These are phyloP conservation scores for Halotydeus destructor DNA, from an alignment of 1,140 invertebrate genomes.

Conservation along the genomic window DNA sequence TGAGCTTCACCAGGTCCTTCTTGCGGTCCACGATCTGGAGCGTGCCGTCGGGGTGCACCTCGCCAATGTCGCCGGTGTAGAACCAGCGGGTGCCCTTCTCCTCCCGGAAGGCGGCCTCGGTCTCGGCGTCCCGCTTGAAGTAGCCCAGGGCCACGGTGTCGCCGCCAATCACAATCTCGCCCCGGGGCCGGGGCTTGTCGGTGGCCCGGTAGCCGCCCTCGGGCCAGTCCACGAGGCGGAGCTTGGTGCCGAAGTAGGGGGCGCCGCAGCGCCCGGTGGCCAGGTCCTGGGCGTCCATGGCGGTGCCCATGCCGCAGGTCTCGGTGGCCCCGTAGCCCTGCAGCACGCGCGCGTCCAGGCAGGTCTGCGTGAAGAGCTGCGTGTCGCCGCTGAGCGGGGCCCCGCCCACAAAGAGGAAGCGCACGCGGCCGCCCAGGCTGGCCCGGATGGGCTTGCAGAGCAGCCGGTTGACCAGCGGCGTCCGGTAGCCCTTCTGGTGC, in stretches of 20 bases:
- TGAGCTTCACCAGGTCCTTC: conserved; percentile 76
- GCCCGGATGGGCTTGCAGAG: conserved; percentile 38
- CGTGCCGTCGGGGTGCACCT: conserved; percentile 30
- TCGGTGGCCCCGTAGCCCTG: conserved; percentile 90
- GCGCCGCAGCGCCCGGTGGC: conserved; percentile 49
- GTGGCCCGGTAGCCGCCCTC: conserved; percentile 37
- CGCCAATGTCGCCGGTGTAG: conserved; percentile 34
- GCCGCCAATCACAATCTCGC: conserved; percentile 34
- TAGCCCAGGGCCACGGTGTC: conserved; percentile 32
- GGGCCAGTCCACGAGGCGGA: conserved; percentile 75
- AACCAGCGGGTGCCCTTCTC: conserved; percentile 27
- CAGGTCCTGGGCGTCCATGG: conserved; percentile 34
- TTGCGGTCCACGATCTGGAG: conserved; percentile 40
- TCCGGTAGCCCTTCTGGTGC: conserved; percentile 10
- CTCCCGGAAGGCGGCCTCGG: conserved; percentile 29
- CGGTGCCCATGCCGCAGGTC: conserved; percentile 36
- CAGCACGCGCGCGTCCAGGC: conserved; percentile 67
- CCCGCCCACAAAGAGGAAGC: conserved; percentile 69
- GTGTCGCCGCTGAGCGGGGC: conserved; percentile 83
- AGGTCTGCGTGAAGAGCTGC: conserved; percentile 79
- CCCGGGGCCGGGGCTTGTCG: conserved; percentile 30
- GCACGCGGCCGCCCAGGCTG: conserved; percentile 60
- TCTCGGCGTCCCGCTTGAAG: conserved; percentile 31
- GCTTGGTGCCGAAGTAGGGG: conserved; percentile 61
- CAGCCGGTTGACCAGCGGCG: conserved; percentile 13